phyloP scores from a whole-genome alignment of 2,797 vertebrate species.

The Bradypodion ventrale region DNA sequence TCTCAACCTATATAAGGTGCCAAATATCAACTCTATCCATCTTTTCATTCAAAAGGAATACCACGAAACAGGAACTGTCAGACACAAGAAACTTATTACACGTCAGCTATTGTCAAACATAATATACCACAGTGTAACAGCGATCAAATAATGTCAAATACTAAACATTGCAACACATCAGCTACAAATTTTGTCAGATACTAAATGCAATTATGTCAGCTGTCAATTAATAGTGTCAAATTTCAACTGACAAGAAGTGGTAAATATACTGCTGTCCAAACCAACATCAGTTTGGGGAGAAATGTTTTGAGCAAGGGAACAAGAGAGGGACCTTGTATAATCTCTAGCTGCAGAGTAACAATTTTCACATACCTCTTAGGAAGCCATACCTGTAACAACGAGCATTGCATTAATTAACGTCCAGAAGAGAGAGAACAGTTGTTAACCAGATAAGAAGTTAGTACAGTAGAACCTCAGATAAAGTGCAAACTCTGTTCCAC shows the following conservation, averaged over 20 bases:
- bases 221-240: slow-evolving; percentile 21
- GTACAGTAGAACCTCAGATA: no score
- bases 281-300: background rate
- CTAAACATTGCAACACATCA: slow-evolving; percentile 5
- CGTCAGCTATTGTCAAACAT: slow-evolving; percentile 10
- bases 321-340: no score
- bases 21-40: slow-evolving; percentile 4
- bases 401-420: background rate
- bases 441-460: no score
- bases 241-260: background rate
- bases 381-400: background rate
- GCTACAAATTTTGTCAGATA: background rate
- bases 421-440: no score
- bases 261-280: background rate
- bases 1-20: background rate
- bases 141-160: slow-evolving; percentile 5
- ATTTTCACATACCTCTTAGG: background rate
- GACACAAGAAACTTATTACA: background rate
- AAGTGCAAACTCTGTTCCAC: no score
- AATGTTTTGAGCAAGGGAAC: background rate
- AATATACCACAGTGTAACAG: background rate
- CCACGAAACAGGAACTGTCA: background rate
- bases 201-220: slow-evolving; percentile 13
- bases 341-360: no score
- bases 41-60: background rate